Evolutionary conservation across 1,140 invertebrate species (phyloP).

Genomic region (Theocolax elegans): DNA sequence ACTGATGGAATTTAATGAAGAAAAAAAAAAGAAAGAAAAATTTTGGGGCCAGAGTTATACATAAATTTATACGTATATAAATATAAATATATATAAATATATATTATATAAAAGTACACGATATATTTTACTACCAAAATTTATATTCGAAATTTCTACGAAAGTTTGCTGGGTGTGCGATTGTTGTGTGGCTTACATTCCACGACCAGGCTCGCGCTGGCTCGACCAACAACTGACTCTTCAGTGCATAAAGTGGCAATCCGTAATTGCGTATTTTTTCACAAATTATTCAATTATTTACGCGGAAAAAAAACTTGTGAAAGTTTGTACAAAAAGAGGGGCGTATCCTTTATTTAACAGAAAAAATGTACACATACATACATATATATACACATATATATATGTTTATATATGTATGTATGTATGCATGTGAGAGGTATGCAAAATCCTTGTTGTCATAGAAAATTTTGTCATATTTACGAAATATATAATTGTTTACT

Average conservation of each 20-base stretch:
- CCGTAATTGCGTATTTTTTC: slow-evolving; percentile 47
- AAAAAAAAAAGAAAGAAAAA: slow-evolving; percentile 52
- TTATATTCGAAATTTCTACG: slow-evolving; percentile 67
- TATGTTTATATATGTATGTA: too few relatives aligned
- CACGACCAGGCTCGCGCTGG: slow-evolving; percentile 54
- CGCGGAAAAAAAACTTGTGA: slow-evolving; percentile 27
- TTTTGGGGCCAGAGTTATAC: slow-evolving; percentile 65
- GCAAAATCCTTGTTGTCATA: slow-evolving; percentile 30
- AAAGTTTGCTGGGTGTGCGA: slow-evolving; percentile 59
- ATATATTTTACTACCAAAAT: slow-evolving; percentile 68
- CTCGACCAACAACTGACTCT: slow-evolving; percentile 45
- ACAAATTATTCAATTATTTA: slow-evolving; percentile 24
- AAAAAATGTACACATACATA: too few relatives aligned
- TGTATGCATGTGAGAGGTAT: too few relatives aligned
- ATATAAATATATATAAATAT: slow-evolving; percentile 28
- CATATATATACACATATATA: too few relatives aligned
- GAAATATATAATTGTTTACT: too few relatives aligned
- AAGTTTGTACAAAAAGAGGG: slow-evolving; percentile 38
- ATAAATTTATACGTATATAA: slow-evolving; percentile 57
- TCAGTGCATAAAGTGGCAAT: slow-evolving; percentile 52
- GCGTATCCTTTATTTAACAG: slow-evolving; percentile 25
- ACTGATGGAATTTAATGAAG: slow-evolving; percentile 46
- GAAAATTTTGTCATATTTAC: slow-evolving; percentile 36
- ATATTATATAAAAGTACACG: slow-evolving; percentile 46
- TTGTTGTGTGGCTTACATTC: slow-evolving; percentile 66